Percentiles rank a stretch among this genome's conserved stretches.
These are phyloP conservation scores for Leptodactylus fuscus DNA, from an alignment of 2,113 vertebrate genomes.

Conservation along the genomic window DNA sequence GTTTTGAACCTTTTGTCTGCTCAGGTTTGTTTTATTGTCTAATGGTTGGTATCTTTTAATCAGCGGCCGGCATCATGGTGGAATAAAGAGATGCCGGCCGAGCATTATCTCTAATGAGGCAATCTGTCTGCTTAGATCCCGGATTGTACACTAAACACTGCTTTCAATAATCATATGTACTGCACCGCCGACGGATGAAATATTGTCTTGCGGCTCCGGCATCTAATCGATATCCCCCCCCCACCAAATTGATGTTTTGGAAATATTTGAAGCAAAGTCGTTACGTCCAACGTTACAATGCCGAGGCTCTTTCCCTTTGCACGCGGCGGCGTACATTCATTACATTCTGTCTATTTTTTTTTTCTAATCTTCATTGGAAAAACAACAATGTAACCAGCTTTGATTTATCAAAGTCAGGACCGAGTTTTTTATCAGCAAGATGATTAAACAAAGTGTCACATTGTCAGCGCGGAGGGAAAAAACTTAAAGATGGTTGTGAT, in stretches of 20 bases:
- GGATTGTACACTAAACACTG: constrained; percentile 35
- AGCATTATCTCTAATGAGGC: constrained; percentile 54
- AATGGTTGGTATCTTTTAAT: constrained; percentile 48
- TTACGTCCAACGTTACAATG: constrained; percentile 35
- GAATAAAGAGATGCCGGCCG: constrained; percentile 24
- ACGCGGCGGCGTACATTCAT: background rate
- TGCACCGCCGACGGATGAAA: constrained; percentile 22
- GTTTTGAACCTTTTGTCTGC: constrained; percentile 32
- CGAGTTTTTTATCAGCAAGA: constrained; percentile 24
- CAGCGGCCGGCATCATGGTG: constrained; percentile 27
- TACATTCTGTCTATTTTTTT: background rate
- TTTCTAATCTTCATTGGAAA: constrained; percentile 27
- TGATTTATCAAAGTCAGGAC: constrained; percentile 39
- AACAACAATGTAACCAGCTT: constrained; percentile 40
- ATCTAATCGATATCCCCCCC: constrained; percentile 49
- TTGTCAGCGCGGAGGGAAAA: constrained; percentile 8
- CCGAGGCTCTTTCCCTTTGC: background rate
- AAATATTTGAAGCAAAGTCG: constrained; percentile 45
- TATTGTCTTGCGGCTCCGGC: constrained; percentile 21
- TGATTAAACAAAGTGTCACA: constrained; percentile 47
- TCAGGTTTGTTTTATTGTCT: constrained; percentile 16
- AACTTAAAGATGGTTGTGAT: constrained; percentile 13
- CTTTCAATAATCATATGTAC: constrained; percentile 38
- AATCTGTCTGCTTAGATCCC: constrained; percentile 42
- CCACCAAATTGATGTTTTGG: constrained; percentile 10